Base-by-base conservation (phyloP, 2,113 vertebrate genomes). In the Phylloscopus whistleri region DNA sequence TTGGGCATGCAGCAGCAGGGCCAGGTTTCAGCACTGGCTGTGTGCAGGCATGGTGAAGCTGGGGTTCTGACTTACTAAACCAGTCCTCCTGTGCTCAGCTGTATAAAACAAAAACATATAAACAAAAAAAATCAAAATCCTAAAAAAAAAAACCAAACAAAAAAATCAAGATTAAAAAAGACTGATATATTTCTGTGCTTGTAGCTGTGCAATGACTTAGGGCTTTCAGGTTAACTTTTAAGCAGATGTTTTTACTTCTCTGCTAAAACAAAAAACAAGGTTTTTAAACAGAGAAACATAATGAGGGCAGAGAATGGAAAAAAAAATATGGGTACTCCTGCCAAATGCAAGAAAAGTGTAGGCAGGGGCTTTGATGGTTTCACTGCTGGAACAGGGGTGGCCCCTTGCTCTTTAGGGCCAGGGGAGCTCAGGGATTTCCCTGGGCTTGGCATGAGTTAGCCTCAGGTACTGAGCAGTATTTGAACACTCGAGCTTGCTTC, bases 281-380 rank as follows among this genome's bases (percentile, higher is more conserved):
- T 21, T 94, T 94, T 86, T 81, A 73, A 92, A 80, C 37, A 89
- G n/a, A 70, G 28, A 56, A 80, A 73, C 2, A 77, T 87, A 89
- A 74, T 10, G 15, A 87, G 30, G 24, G 9, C 58, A 76, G 62
- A 70, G 8, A 16, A 77, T 46, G 6, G 18, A 66, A 81, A 83
- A 48, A 48, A 82, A 84, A 13, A 33, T 20, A 53, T 7, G 12
- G 6, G 6, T 41, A 56, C 4, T 66, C 7, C 13, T 17, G 24
- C 16, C 33, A 77, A 86, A 87, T 63, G 17, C 76, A 80, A 49
- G 28, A 80, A 21, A 62, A 26, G 4, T 3, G 7, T 39, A 77
- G n/a, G 64, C 59, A 64, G 31, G 16, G 30, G 6, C 24, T 20
- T 33, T 56, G 41, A 64, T 59, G 33, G 18, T 39, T 73, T 55